A percentile compares a stretch with the other conserved stretches of the same genome.
Conservation (phyloP, 2,888 invertebrate genomes). For the Drosophila pseudotalamancana region DNA sequence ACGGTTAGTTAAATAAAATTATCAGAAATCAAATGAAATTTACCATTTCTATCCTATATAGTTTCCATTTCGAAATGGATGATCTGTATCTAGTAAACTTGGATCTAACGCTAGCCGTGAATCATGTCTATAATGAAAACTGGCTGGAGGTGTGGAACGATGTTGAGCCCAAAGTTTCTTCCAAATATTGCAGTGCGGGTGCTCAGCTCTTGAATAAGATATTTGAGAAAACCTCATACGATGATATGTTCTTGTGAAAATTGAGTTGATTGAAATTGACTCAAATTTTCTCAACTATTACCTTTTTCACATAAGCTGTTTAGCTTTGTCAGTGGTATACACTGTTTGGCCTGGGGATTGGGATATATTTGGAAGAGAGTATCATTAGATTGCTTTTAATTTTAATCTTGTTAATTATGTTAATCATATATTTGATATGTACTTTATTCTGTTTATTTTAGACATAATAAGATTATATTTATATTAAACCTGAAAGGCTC, state of each 20-base stretch:
- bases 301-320: neutral
- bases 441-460: too few species aligned
- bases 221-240: conserved; percentile 15
- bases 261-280: neutral
- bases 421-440: too few species aligned
- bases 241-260: conserved; percentile 13
- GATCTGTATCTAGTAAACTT: conserved; percentile 22
- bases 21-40: neutral
- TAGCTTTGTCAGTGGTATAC: neutral
- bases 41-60: neutral
- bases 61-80: conserved; percentile 8
- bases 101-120: conserved; percentile 18
- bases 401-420: too few species aligned
- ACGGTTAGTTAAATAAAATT: conserved; percentile 7
- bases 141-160: conserved; percentile 46
- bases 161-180: conserved; percentile 9
- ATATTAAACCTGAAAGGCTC: too few species aligned
- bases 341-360: neutral
- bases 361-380: neutral
- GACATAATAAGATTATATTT: too few species aligned
- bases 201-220: conserved; percentile 18
- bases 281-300: neutral
- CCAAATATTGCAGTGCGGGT: neutral
- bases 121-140: conserved; percentile 27
- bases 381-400: too few species aligned